phyloP scores from a whole-genome alignment of 1,140 invertebrate species.

The Drosophila pruinosa region DNA sequence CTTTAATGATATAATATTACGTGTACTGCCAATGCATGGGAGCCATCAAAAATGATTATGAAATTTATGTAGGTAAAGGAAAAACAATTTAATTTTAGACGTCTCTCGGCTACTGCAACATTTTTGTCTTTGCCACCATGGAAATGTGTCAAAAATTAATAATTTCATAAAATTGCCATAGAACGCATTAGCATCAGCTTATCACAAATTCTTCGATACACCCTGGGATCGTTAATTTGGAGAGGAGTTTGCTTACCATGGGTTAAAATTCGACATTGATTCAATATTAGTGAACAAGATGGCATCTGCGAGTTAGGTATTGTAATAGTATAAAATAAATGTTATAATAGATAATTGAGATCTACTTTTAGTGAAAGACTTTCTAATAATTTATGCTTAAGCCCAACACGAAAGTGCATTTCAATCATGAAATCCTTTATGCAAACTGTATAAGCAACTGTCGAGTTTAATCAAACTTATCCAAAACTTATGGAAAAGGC shows the following conservation, averaged over 20 bases:
- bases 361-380: neutral
- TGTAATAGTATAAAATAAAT: too few relatives aligned
- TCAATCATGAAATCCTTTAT: neutral
- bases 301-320: too few relatives aligned
- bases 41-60: slow-evolving; percentile 14
- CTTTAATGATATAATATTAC: slow-evolving; percentile 54
- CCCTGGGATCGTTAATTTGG: neutral
- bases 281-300: too few relatives aligned
- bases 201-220: neutral
- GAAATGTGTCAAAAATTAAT: neutral
- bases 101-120: neutral
- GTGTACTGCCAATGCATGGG: slow-evolving; percentile 9
- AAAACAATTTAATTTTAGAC: neutral
- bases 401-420: neutral
- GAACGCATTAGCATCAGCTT: neutral
- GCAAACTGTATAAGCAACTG: neutral
- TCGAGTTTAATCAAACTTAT: slow-evolving; percentile 11
- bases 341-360: too few relatives aligned
- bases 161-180: slow-evolving; percentile 2
- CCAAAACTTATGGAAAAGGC: neutral
- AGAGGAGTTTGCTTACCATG: neutral
- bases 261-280: too few relatives aligned
- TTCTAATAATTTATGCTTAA: neutral
- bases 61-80: neutral
- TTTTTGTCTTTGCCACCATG: neutral